Evolutionary conservation across 2,888 invertebrate genomes (phyloP), one percentile per base, ranked within the genome.

Genomic region (Diadegma fenestrale): DNA sequence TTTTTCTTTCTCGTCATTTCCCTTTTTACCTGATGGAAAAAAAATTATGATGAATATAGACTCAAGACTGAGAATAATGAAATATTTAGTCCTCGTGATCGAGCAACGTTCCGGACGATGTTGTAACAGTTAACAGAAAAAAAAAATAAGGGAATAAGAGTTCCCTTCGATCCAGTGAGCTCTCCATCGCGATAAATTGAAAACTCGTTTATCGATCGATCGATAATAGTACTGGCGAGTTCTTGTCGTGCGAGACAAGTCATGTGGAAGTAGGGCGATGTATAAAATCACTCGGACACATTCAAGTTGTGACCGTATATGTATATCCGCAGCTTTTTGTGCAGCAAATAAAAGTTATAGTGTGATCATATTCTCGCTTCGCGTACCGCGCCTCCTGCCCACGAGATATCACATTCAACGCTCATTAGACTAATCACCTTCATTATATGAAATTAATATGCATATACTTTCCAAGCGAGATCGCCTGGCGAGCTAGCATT

Each of bases 361-460:
- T 54, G 54, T 58, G 37, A 41, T 61, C 37, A 33, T 51, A 54
- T 71, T 37, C n/a, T 76, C 41, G 37, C 63, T 54, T 6, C 26
- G 45, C 26, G 45, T 66, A 75, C 69, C 63, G 48, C 37, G 63
- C 8, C 43, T 68, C 43, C 37, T 72, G 85, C 84, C 83, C 80
- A 80, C 87, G 87, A 78, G 87, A 87, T 89, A 89, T 89, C 90
- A 90, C 88, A 90, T 91, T 91, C 90, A 88, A 89, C 87, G 89
- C 89, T 91, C 91, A 92, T 92, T 91, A 91, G 89, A 89, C 90
- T 92, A 92, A 92, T 92, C 92, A 89, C 89, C 90, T 91, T 91
- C 91, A 92, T 92, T 91, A 92, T 90, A 89, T 86, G 89, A 89
- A 92, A 92, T 92, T 92, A 92, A 92, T 92, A 92, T 92, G 92